A percentile compares a stretch with the other conserved stretches of the same genome.
phyloP scores from a whole-genome alignment of 2,888 invertebrate species.

The Adelognathus sp. region DNA sequence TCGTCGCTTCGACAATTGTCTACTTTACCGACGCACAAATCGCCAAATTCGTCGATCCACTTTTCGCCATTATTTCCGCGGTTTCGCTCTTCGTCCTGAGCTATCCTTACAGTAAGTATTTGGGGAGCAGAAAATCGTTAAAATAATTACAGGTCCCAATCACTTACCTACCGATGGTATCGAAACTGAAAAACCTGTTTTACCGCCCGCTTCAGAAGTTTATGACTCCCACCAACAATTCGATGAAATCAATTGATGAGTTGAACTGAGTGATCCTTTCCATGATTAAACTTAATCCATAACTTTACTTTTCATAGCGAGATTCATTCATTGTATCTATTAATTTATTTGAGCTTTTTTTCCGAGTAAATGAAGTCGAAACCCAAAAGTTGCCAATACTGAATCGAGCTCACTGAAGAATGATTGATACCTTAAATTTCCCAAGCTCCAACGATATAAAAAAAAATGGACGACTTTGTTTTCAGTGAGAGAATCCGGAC shows the following conservation, averaged over 20 bases:
- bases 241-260: neutral
- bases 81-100: conserved; percentile 87
- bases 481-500: conserved; percentile 93
- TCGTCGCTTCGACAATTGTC: conserved; percentile 85
- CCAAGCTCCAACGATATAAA: neutral
- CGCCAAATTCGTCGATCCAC: conserved; percentile 89
- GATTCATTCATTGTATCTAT: neutral
- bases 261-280: too few species aligned
- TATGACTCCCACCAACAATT: neutral
- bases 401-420: neutral
- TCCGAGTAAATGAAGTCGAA: too few species aligned
- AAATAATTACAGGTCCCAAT: neutral
- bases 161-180: neutral
- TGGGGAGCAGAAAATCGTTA: neutral
- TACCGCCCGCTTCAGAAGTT: neutral
- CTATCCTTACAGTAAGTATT: conserved; percentile 89
- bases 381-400: neutral
- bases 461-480: conserved; percentile 29
- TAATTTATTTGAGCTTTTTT: neutral
- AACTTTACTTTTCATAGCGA: too few species aligned
- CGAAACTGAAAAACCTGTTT: neutral
- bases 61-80: conserved; percentile 89
- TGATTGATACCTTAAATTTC: neutral
- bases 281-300: too few species aligned
- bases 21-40: conserved; percentile 84